Base-by-base conservation (phyloP, 2,888 invertebrate genomes). In the Sphaerophoria taeniata region DNA sequence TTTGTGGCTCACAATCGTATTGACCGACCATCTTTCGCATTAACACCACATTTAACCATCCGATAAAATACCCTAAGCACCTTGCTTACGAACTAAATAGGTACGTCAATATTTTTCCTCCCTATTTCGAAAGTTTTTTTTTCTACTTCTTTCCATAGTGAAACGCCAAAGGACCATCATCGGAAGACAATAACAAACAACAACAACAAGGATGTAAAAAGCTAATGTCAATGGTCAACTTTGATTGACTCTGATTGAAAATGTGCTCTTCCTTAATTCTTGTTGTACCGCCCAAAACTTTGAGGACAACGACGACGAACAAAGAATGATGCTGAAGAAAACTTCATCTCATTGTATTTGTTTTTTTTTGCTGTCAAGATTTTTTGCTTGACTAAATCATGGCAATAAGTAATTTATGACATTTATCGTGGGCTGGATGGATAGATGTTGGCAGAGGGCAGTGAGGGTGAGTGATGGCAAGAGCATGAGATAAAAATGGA, bases 181-280 rank as follows among this genome's bases (percentile, higher is more conserved):
- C 24, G 43, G n/a, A 53, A 56, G 47, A 73, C 61, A 77, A 61
- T 51, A 73, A 14, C 60, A 79, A 70, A 74, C 61, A 53, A 78
- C 72, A 75, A 58, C 79, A 83, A 79, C 74, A 36, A 74, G 45
- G 79, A 71, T 79, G 75, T 75, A 71, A 81, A n/a, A 79, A 75
- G 71, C 60, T 75, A 84, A 84, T 84, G 79, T 84, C 84, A 79
- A 84, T 79, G 67, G 79, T 79, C 84, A 75, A 49, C 71, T 75
- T 79, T 84, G 84, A 84, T 84, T 84, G 84, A 84, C 84, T 79
- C 79, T 84, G 84, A 84, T 84, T 84, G 79, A 78, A 83, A 76
- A 60, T 60, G 34, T 60, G 33, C 45, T 47, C 33, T 63, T 14
- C 63, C 49, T 43, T 12, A 6, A 43, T 9, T 43, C 9, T 9